Base-by-base conservation (phyloP, 2,797 vertebrate genomes). In the Yasuhikotakia modesta region DNA sequence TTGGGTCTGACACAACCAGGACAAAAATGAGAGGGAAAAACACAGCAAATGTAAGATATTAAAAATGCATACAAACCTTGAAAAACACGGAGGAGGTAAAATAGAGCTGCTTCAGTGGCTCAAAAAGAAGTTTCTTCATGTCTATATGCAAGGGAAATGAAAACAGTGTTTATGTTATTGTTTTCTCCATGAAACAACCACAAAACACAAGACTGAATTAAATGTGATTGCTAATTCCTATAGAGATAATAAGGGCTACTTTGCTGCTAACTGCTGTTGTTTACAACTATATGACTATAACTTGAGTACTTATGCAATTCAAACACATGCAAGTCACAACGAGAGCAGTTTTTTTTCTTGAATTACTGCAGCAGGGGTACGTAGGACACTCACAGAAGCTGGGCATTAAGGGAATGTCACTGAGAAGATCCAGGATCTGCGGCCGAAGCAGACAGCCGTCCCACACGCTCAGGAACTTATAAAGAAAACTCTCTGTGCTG, bases 71-170 rank as follows among this genome's bases (percentile, higher is more conserved):
- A 67, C 73, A 35, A 91, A 98, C 97, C 96, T 99, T 98, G 83
- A 98, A 97, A 91, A 94, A 97, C 78, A 96, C 71, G 0, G 93
- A 94, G 1, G 97, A 97, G 30, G 95, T 95, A 88, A 96, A 95
- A 87, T 97, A 99, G 21, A 99, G 92, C 81, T 95, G 93, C 87
- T 89, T 89, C 83, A 99, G 87, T 2, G 95, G 95, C 81, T 95
- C 91, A 77, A 92, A 96, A 79, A 98, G 88, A 68, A 94, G 86
- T 0, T 73, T 79, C 61, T 88, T 90, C 60, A 97, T 86, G 83
- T 96, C 97, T 98, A 88, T 22, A 80, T 78, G 86, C 14, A 82
- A 83, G 60, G 58, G 85, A 82, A 81, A 75, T n/a, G 14, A 50
- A 11, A 57, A 21, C 19, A 10, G 22, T 22, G 11, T 16, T 57